Evolutionary conservation across 2,888 invertebrate genomes (phyloP).

Genomic region (Eupithecia abbreviata): DNA sequence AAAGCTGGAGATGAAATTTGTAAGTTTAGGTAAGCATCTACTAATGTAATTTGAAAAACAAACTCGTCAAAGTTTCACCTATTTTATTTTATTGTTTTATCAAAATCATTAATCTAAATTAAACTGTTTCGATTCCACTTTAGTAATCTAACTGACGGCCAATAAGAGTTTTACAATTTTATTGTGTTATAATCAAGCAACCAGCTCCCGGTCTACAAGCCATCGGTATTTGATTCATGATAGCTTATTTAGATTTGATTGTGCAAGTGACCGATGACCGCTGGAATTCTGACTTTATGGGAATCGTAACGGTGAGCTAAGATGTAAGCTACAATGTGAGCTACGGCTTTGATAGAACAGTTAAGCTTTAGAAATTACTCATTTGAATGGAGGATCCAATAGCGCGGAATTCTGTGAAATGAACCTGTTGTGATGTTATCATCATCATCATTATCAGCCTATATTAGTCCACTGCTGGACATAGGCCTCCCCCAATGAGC

Average conservation of each 20-base stretch:
- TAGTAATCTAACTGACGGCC: too few relatives aligned
- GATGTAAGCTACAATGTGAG: neutral
- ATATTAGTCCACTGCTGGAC: too few relatives aligned
- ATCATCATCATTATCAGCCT: too few relatives aligned
- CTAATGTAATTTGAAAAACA: too few relatives aligned
- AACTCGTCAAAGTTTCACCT: neutral
- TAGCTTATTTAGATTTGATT: constrained; percentile 44
- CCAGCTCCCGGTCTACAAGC: constrained; percentile 28
- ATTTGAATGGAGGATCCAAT: neutral
- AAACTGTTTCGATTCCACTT: too few relatives aligned
- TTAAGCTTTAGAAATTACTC: neutral
- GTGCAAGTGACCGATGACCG: constrained; percentile 35
- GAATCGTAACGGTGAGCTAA: constrained; percentile 16
- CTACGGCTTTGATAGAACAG: neutral
- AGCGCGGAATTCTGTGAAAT: neutral
- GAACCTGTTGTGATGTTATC: neutral
- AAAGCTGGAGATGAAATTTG: neutral
- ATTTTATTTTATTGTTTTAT: neutral
- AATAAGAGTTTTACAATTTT: too few relatives aligned
- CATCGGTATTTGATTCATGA: constrained; percentile 33
- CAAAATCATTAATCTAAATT: too few relatives aligned
- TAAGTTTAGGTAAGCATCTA: too few relatives aligned
- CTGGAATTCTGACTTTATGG: constrained; percentile 20
- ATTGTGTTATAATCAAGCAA: neutral
- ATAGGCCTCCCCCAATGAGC: too few relatives aligned